phyloP scores from a whole-genome alignment of 2,113 vertebrate species.

The Peromyscus maniculatus region DNA sequence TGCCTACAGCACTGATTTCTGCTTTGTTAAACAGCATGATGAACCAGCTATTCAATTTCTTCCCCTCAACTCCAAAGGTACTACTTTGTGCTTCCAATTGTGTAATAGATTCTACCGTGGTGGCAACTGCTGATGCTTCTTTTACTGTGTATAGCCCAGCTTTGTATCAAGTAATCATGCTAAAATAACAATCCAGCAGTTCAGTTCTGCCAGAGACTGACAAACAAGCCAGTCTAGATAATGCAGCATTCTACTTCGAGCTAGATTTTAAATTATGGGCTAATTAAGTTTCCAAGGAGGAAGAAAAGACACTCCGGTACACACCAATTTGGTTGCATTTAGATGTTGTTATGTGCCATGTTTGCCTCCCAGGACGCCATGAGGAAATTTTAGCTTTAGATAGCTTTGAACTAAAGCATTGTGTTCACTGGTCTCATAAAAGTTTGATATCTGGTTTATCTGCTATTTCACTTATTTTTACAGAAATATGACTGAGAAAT shows the following conservation, averaged over 20 bases:
- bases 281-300: conserved; percentile 48
- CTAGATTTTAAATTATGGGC: conserved; percentile 74
- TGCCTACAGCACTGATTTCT: conserved; percentile 80
- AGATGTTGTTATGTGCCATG: conserved; percentile 66
- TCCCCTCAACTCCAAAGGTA: conserved; percentile 85
- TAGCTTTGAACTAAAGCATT: conserved; percentile 66
- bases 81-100: conserved; percentile 85
- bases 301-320: not conserved
- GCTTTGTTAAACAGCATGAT: conserved; percentile 84
- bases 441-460: conserved; percentile 70
- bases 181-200: conserved; percentile 84
- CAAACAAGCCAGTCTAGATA: conserved; percentile 78
- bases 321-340: conserved; percentile 60
- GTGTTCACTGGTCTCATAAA: conserved; percentile 70
- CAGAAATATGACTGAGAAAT: conserved; percentile 65
- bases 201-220: conserved; percentile 83
- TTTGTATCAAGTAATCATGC: conserved; percentile 85
- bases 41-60: conserved; percentile 86
- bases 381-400: conserved; percentile 72
- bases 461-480: conserved; percentile 70
- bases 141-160: conserved; percentile 79
- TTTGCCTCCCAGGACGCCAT: conserved; percentile 56
- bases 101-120: conserved; percentile 86
- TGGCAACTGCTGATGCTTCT: conserved; percentile 84
- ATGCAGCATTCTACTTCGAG: conserved; percentile 69